Base-by-base conservation (phyloP, 2,888 invertebrate species). In the Drosophila lacicola region DNA sequence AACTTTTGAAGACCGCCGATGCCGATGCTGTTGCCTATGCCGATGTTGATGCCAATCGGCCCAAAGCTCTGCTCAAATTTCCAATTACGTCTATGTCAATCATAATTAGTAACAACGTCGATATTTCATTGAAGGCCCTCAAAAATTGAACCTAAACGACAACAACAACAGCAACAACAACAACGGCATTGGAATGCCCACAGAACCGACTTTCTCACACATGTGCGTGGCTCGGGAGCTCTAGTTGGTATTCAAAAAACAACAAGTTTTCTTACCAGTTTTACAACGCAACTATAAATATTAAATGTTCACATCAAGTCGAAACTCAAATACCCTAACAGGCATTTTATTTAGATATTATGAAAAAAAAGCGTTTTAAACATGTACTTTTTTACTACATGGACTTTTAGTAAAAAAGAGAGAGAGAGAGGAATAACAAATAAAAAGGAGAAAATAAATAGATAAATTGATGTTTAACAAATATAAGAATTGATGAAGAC, bases 71-170 rank as follows among this genome's bases (percentile, higher is more conserved):
- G 75, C 80, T 85, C 77, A 82, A 81, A 88, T 88, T 89, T 91
- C 86, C 84, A 90, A 90, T 91, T 90, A 90, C 80, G 79, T 85
- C 78, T 78, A 81, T 90, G 90, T 90, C 90, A 91, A 90, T 91
- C 90, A 90, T 88, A 90, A 91, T 90, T 90, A 91, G 86, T 89
- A 90, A 89, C 89, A 91, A 90, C 86, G 84, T 83, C 86, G 88
- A 89, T 90, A 90, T 90, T 83, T 90, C 85, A 89, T 87, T 90
- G 83, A 80, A 83, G 85, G 78, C 73, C 84, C 71, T 69, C 51
- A 46, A 83, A 80, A 81, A 71, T 53, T 65, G 36, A 61, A 80
- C 72, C 78, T 82, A 80, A 80, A 79, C 74, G 71, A 70, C 78
- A 70, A 56, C 66, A 72, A 64, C 65, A 70, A 63, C 57, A 65